Conservation (phyloP, 2,797 vertebrate genomes). For the Adelosebastes latens region DNA sequence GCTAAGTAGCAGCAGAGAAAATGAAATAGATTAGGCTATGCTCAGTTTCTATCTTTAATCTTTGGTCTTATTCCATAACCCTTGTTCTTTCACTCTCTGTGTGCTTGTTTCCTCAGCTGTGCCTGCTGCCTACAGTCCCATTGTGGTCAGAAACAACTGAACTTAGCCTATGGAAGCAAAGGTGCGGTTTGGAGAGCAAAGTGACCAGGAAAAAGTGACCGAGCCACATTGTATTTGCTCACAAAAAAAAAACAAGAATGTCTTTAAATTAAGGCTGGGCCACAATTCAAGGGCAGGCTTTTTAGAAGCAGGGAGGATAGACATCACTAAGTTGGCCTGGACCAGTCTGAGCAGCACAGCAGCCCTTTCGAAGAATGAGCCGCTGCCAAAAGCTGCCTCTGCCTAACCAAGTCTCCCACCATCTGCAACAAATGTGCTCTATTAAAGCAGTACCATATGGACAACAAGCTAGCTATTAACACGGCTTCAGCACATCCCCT, state of each 20-base stretch:
- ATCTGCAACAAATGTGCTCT: constrained; percentile 97
- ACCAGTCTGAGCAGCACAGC: constrained; percentile 67
- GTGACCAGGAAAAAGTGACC: constrained; percentile 83
- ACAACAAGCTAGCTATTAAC: constrained; percentile 96
- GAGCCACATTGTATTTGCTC: constrained; percentile 77
- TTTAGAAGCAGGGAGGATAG: constrained; percentile 77
- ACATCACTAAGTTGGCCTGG: constrained; percentile 77
- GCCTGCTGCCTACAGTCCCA: constrained; percentile 75
- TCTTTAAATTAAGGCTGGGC: constrained; percentile 82
- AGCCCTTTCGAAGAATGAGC: constrained; percentile 86
- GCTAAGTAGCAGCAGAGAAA: constrained; percentile 32
- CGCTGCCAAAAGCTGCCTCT: constrained; percentile 87
- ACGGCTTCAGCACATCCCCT: constrained; percentile 87
- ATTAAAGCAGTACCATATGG: constrained; percentile 98
- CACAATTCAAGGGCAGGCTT: constrained; percentile 85
- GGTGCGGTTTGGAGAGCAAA: constrained; percentile 82
- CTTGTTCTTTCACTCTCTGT: constrained; percentile 68
- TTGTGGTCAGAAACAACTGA: constrained; percentile 85
- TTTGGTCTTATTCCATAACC: constrained; percentile 48
- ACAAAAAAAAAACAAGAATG: constrained; percentile 62
- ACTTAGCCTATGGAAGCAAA: constrained; percentile 79
- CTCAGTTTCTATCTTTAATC: constrained; percentile 64
- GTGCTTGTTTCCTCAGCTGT: constrained; percentile 82
- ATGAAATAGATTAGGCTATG: constrained; percentile 51
- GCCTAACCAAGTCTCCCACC: constrained; percentile 91